Percentiles rank a stretch among this genome's conserved stretches.
phyloP scores from a whole-genome alignment of 2,888 invertebrate genomes.

The Nomada flava region DNA sequence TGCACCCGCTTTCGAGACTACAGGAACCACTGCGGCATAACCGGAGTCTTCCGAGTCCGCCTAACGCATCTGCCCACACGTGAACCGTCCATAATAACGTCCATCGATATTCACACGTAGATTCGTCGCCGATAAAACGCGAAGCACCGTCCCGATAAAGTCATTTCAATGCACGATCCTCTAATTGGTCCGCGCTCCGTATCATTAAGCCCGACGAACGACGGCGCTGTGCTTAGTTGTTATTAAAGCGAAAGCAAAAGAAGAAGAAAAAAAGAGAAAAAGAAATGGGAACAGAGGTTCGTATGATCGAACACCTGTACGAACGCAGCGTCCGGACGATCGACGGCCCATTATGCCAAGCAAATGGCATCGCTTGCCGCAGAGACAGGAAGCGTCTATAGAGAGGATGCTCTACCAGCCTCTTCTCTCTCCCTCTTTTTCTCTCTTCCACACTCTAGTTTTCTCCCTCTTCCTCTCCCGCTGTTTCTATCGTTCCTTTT shows the following conservation, averaged over 20 bases:
- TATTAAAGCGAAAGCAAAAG: conserved; percentile 30
- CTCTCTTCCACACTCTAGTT: background rate
- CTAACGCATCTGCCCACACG: too few relatives aligned
- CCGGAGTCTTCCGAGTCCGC: too few relatives aligned
- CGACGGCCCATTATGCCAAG: conserved; percentile 55
- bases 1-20: too few relatives aligned
- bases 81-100: too few relatives aligned
- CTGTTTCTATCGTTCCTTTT: background rate
- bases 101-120: too few relatives aligned
- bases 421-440: conserved; percentile 20
- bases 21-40: too few relatives aligned
- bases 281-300: conserved; percentile 28
- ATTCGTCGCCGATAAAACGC: background rate
- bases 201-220: conserved; percentile 11
- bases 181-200: conserved; percentile 15
- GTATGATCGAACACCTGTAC: conserved; percentile 54
- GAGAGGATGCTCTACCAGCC: conserved; percentile 15
- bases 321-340: conserved; percentile 44
- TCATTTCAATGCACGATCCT: conserved; percentile 21
- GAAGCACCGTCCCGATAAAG: conserved; percentile 14
- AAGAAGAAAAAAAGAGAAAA: background rate
- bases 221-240: background rate
- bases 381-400: conserved; percentile 50
- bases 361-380: conserved; percentile 51
- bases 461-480: conserved; percentile 1